phyloP scores from a whole-genome alignment of 1,140 invertebrate species.

The Cylas formicarius region DNA sequence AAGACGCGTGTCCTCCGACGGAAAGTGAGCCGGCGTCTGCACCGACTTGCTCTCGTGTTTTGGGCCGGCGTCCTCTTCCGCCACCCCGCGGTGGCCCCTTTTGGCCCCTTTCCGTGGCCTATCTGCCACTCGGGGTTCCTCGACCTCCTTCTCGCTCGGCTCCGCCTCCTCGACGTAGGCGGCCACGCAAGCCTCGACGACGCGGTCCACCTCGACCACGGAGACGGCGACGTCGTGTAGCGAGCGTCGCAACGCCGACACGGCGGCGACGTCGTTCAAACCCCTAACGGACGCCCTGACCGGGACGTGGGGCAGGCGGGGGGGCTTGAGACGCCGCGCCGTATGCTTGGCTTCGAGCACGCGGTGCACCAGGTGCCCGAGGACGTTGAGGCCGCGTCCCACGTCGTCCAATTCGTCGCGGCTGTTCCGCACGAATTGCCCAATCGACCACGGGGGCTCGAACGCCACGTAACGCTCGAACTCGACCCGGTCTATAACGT shows the following conservation, averaged over 20 bases:
- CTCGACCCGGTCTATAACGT: slow-evolving; percentile 35
- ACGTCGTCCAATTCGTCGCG: slow-evolving; percentile 17
- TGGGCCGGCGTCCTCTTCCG: not conserved
- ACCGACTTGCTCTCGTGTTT: slow-evolving; percentile 31
- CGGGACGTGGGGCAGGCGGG: slow-evolving; percentile 40
- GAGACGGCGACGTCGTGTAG: slow-evolving; percentile 44
- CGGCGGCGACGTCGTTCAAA: slow-evolving; percentile 40
- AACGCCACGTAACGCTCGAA: slow-evolving; percentile 40
- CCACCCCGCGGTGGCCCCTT: slow-evolving; percentile 2
- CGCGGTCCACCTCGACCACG: slow-evolving; percentile 47
- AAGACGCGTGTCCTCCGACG: slow-evolving; percentile 48
- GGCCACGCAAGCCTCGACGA: slow-evolving; percentile 50
- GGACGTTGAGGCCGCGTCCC: slow-evolving; percentile 40
- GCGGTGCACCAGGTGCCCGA: slow-evolving; percentile 49
- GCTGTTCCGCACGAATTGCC: slow-evolving; percentile 10
- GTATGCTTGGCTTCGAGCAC: slow-evolving; percentile 51
- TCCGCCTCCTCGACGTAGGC: slow-evolving; percentile 48
- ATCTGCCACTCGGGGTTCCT: slow-evolving; percentile 15
- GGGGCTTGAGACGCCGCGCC: slow-evolving; percentile 36
- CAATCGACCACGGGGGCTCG: slow-evolving; percentile 37
- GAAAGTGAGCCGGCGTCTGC: slow-evolving; percentile 49
- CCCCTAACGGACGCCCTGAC: slow-evolving; percentile 46
- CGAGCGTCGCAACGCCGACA: slow-evolving; percentile 44
- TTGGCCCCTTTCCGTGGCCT: slow-evolving; percentile 6
- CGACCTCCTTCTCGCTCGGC: slow-evolving; percentile 39